Conservation (phyloP, 2,113 vertebrate genomes). For the Hucho hucho region DNA sequence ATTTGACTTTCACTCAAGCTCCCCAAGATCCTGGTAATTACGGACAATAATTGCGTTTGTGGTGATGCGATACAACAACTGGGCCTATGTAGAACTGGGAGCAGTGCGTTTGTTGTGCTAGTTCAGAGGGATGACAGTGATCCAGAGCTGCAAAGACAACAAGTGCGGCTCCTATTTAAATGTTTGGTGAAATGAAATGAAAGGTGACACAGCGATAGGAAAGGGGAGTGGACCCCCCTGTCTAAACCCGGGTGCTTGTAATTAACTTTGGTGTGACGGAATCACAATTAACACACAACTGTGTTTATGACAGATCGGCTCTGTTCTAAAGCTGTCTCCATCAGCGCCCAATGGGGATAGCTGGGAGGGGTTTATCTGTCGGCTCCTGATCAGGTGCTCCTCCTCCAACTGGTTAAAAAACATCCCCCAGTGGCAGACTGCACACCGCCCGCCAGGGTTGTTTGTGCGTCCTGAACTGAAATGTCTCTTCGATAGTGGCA, state of each 20-base stretch:
- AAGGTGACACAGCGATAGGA: constrained; percentile 64
- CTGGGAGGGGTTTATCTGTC: constrained; percentile 39
- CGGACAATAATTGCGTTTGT: constrained; percentile 71
- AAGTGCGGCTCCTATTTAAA: constrained; percentile 63
- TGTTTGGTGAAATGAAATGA: constrained; percentile 66
- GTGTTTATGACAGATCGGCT: constrained; percentile 57
- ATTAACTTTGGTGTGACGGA: constrained; percentile 59
- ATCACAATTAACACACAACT: constrained; percentile 55
- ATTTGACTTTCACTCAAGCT: constrained; percentile 71
- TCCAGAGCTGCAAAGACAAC: constrained; percentile 72
- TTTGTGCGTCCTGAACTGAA: constrained; percentile 36
- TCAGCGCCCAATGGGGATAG: constrained; percentile 15
- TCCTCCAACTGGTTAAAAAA: constrained; percentile 37
- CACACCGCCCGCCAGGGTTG: constrained; percentile 22
- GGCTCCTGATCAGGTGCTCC: constrained; percentile 39
- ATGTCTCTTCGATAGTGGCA: constrained; percentile 24
- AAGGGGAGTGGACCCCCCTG: constrained; percentile 55
- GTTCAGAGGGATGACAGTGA: constrained; percentile 69
- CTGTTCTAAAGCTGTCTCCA: constrained; percentile 20
- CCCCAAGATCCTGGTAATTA: constrained; percentile 74
- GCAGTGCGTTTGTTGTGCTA: constrained; percentile 54
- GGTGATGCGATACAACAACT: constrained; percentile 51
- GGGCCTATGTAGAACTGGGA: constrained; percentile 45
- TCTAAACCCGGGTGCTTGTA: constrained; percentile 44
- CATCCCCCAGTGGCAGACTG: constrained; percentile 31